A percentile compares a stretch with the other conserved stretches of the same genome.
These are phyloP conservation scores for Diplazon laetatorius DNA, from an alignment of 2,888 invertebrate species.

Conservation along the genomic window DNA sequence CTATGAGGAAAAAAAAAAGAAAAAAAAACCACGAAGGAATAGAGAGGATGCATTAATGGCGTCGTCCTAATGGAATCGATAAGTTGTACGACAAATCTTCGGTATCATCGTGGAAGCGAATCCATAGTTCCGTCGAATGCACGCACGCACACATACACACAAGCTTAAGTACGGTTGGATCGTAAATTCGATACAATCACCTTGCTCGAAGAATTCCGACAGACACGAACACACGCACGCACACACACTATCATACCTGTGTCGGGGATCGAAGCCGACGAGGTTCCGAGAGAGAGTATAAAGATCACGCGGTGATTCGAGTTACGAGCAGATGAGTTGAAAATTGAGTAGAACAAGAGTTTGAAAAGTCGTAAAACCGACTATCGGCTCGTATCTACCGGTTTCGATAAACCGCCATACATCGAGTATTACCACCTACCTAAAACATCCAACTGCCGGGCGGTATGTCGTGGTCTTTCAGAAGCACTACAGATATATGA, in stretches of 20 bases:
- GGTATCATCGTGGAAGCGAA: slow-evolving; percentile 57
- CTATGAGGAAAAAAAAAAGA: neutral
- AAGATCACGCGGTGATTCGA: slow-evolving; percentile 60
- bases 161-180: slow-evolving; percentile 54
- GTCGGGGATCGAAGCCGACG: slow-evolving; percentile 5
- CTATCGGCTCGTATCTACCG: slow-evolving; percentile 59
- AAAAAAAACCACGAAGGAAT: slow-evolving; percentile 8
- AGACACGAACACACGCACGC: neutral
- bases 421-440: slow-evolving; percentile 25
- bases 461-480: slow-evolving; percentile 27
- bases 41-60: slow-evolving; percentile 70
- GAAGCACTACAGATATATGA: slow-evolving; percentile 18
- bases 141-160: slow-evolving; percentile 52
- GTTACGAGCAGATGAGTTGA: slow-evolving; percentile 63
- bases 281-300: slow-evolving; percentile 53
- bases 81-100: slow-evolving; percentile 75
- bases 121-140: neutral
- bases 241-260: slow-evolving; percentile 11
- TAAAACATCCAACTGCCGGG: slow-evolving; percentile 32
- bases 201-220: slow-evolving; percentile 45
- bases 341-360: slow-evolving; percentile 64
- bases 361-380: slow-evolving; percentile 63
- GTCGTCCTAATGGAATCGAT: slow-evolving; percentile 77
- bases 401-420: slow-evolving; percentile 53
- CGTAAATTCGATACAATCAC: slow-evolving; percentile 70